These are phyloP conservation scores for Microtus richardsoni DNA, from an alignment of 2,113 vertebrate species.

Conservation along the genomic window DNA sequence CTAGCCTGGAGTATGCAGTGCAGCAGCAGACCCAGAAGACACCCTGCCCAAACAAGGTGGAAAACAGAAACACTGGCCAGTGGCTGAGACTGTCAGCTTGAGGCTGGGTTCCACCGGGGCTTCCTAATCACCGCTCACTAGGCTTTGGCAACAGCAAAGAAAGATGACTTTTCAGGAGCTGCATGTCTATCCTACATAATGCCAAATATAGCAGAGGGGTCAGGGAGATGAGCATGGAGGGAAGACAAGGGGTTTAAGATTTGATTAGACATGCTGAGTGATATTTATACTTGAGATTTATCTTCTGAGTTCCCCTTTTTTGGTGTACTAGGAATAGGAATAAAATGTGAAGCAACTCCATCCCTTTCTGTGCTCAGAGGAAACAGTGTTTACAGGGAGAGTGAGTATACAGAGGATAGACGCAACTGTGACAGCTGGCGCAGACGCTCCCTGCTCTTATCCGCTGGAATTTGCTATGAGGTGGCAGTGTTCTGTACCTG, in stretches of 20 bases:
- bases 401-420: neutral
- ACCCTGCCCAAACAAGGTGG: neutral
- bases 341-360: conserved; percentile 27
- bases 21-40: neutral
- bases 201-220: conserved; percentile 9
- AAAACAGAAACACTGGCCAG: conserved; percentile 9
- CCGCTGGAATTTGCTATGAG: conserved; percentile 29
- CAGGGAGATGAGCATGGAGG: conserved; percentile 22
- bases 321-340: conserved; percentile 51
- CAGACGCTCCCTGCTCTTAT: neutral
- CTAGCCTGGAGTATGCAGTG: neutral
- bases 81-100: conserved; percentile 12
- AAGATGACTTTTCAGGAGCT: neutral
- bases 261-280: conserved; percentile 52
- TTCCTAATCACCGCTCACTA: neutral
- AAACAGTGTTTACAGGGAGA: neutral
- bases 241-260: conserved; percentile 29
- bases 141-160: conserved; percentile 33
- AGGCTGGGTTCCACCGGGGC: neutral
- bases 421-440: neutral
- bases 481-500: neutral
- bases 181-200: conserved; percentile 10
- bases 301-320: conserved; percentile 14
- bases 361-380: conserved; percentile 26
- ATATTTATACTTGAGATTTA: conserved; percentile 53